These are phyloP conservation scores for Pluvialis apricaria DNA, from an alignment of 2,113 vertebrate species.

Conservation along the genomic window DNA sequence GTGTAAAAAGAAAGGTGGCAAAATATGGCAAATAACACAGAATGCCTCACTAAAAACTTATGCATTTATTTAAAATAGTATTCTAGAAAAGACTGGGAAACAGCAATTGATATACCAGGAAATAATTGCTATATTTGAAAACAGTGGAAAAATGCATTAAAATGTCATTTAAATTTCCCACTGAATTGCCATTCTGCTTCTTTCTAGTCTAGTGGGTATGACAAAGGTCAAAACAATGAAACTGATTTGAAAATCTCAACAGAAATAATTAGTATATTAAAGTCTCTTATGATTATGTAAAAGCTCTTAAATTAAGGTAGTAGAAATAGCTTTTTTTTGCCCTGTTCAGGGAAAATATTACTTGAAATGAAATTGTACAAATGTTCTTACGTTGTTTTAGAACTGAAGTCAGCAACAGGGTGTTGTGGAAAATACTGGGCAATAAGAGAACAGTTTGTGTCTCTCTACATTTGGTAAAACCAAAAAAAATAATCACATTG, in stretches of 20 bases:
- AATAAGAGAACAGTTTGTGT: background rate
- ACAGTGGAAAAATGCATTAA: conserved; percentile 53
- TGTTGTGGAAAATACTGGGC: background rate
- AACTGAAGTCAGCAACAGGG: background rate
- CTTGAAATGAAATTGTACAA: background rate
- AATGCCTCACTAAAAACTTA: background rate
- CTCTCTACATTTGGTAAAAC: background rate
- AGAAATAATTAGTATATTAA: background rate
- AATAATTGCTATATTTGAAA: background rate
- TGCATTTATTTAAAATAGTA: background rate
- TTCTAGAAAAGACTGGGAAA: background rate
- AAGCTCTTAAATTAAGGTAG: background rate
- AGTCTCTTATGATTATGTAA: background rate
- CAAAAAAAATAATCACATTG: accelerated
- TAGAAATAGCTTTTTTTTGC: background rate
- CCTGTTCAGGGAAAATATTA: background rate
- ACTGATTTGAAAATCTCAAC: background rate
- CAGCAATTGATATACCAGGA: background rate
- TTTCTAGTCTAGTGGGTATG: background rate
- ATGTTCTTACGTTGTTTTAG: background rate
- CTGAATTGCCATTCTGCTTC: background rate
- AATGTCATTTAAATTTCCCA: conserved; percentile 20
- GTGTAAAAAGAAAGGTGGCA: background rate
- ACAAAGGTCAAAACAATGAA: conserved; percentile 48
- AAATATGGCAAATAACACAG: background rate